phyloP scores from a whole-genome alignment of 2,797 vertebrate species.

The Hybognathus amarus region DNA sequence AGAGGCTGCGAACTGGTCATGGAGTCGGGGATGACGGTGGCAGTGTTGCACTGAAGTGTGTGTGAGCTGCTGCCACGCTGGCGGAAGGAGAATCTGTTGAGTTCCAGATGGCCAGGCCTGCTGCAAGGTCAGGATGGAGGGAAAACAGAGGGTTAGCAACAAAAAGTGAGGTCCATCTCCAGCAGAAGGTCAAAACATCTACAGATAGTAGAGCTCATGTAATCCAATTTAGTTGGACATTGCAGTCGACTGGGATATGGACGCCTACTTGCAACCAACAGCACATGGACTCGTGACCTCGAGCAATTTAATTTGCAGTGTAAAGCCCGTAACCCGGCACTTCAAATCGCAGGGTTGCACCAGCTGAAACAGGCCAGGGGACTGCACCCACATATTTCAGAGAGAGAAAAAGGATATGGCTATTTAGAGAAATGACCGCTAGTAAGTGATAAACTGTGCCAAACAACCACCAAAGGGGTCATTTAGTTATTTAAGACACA shows the following conservation, averaged over 20 bases:
- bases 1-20: slow-evolving; percentile 92
- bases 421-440: slow-evolving; percentile 60
- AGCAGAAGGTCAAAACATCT: slow-evolving; percentile 9
- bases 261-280: not conserved
- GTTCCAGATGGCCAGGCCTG: slow-evolving; percentile 97
- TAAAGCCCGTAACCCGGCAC: slow-evolving; percentile 7
- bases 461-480: slow-evolving; percentile 56
- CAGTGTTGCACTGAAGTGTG: slow-evolving; percentile 97
- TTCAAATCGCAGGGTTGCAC: not conserved
- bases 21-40: slow-evolving; percentile 93
- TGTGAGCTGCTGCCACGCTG: slow-evolving; percentile 97
- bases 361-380: slow-evolving; percentile 43
- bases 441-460: slow-evolving; percentile 54
- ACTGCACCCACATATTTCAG: slow-evolving; percentile 43
- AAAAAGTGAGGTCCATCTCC: not conserved
- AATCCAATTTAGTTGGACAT: not conserved
- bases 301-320: not conserved
- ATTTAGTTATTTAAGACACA: slow-evolving; percentile 48
- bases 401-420: slow-evolving; percentile 56
- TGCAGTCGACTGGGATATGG: not conserved
- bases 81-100: slow-evolving; percentile 97
- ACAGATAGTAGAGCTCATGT: not conserved
- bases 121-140: slow-evolving; percentile 68
- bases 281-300: not conserved
- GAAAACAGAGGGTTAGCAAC: not conserved